Percentiles rank a stretch among this genome's conserved stretches.
These are phyloP conservation scores for Ceratosolen fusciceps DNA, from an alignment of 1,140 invertebrate genomes.

Conservation along the genomic window DNA sequence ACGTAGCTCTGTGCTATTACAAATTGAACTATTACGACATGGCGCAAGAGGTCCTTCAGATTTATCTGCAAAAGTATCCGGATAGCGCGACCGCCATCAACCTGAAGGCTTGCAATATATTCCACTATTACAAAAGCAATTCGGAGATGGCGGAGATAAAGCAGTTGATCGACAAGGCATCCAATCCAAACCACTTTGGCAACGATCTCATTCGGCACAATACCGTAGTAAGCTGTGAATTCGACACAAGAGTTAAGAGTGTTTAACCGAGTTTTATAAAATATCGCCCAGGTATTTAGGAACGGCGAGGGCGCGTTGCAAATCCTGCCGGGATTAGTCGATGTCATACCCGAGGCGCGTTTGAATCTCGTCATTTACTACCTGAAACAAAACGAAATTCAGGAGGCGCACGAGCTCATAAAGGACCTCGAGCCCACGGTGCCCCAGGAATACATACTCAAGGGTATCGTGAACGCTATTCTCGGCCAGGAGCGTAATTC, in stretches of 20 bases:
- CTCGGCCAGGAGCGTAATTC: constrained; percentile 93
- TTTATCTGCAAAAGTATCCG: constrained; percentile 93
- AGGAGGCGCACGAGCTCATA: constrained; percentile 91
- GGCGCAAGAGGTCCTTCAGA: constrained; percentile 93
- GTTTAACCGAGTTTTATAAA: too few species aligned
- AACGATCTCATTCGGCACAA: constrained; percentile 96
- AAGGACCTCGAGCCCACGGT: constrained; percentile 94
- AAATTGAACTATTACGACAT: constrained; percentile 95
- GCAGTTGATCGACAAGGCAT: constrained; percentile 82
- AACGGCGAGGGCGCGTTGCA: constrained; percentile 94
- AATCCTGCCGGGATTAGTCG: constrained; percentile 91
- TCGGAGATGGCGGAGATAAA: constrained; percentile 91
- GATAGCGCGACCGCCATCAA: constrained; percentile 97
- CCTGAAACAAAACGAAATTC: constrained; percentile 90
- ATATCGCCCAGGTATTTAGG: constrained; percentile 79
- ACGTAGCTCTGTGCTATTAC: constrained; percentile 97
- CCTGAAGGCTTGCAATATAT: constrained; percentile 92
- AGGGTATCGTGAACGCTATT: constrained; percentile 95
- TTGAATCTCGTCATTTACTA: constrained; percentile 97
- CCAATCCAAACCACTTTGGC: constrained; percentile 84
- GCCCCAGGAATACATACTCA: constrained; percentile 96
- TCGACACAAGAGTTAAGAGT: background rate
- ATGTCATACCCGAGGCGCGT: constrained; percentile 96
- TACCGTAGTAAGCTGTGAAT: constrained; percentile 77
- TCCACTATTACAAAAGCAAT: constrained; percentile 93